Conservation (phyloP, 2,888 invertebrate species). For the Smittia sp. region DNA sequence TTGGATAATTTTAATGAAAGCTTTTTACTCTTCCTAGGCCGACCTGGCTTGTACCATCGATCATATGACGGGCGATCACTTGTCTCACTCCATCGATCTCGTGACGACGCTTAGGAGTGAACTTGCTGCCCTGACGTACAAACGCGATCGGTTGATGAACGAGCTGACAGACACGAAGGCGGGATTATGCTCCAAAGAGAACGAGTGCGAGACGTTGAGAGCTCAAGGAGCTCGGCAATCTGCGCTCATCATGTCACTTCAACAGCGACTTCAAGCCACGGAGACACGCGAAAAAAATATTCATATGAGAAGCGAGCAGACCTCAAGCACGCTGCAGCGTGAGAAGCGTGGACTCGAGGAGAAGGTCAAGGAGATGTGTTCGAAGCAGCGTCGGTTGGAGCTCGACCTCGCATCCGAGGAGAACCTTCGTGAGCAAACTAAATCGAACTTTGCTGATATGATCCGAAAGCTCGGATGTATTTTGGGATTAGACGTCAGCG, state of each 20-base stretch:
- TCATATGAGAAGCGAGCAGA: slow-evolving; percentile 31
- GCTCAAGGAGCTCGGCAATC: slow-evolving; percentile 82
- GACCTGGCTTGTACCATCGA: slow-evolving; percentile 47
- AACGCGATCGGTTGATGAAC: slow-evolving; percentile 72
- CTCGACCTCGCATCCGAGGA: slow-evolving; percentile 70
- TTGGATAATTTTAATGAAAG: not conserved
- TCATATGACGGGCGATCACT: slow-evolving; percentile 45
- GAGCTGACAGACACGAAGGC: slow-evolving; percentile 75
- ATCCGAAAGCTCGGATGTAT: slow-evolving; percentile 69
- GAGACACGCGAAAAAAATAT: slow-evolving; percentile 71
- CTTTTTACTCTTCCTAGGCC: slow-evolving; percentile 41
- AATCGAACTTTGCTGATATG: slow-evolving; percentile 66
- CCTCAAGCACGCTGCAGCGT: slow-evolving; percentile 67
- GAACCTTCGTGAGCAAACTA: slow-evolving; percentile 69
- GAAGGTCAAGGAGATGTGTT: slow-evolving; percentile 71
- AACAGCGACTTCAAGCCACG: slow-evolving; percentile 73
- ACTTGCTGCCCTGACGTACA: slow-evolving; percentile 78
- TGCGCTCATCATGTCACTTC: slow-evolving; percentile 74
- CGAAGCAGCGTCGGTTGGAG: slow-evolving; percentile 70
- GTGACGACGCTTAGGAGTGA: slow-evolving; percentile 77
- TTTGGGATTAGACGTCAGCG: slow-evolving; percentile 69
- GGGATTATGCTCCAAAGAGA: slow-evolving; percentile 68
- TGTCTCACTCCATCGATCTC: slow-evolving; percentile 58
- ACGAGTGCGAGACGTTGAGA: slow-evolving; percentile 77
- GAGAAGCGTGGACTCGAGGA: slow-evolving; percentile 72